These are phyloP conservation scores for Dipodomys merriami DNA, from an alignment of 2,113 vertebrate genomes.

Conservation along the genomic window DNA sequence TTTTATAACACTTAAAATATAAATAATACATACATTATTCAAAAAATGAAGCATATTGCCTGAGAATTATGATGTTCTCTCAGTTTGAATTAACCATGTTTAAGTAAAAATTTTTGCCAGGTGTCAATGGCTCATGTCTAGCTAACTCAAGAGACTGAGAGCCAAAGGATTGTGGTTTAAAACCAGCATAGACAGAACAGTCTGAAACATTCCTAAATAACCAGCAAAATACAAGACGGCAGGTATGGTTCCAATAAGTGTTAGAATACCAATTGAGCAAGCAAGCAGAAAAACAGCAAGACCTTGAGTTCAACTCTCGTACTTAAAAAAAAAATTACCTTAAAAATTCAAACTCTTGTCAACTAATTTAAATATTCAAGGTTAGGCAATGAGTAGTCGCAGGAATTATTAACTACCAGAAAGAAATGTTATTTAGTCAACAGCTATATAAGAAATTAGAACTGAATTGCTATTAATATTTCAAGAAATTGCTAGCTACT, in stretches of 20 bases:
- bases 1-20: constrained; percentile 34
- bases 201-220: too few relatives aligned
- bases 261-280: too few relatives aligned
- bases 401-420: constrained; percentile 83
- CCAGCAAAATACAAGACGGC: too few relatives aligned
- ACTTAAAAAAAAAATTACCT: too few relatives aligned
- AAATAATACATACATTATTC: constrained; percentile 36
- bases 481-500: constrained; percentile 42
- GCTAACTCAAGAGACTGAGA: not conserved
- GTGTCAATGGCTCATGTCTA: too few relatives aligned
- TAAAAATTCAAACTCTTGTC: not conserved
- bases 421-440: constrained; percentile 52
- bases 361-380: constrained; percentile 73
- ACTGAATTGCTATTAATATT: constrained; percentile 52
- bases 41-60: constrained; percentile 15
- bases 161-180: too few relatives aligned
- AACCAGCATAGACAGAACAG: too few relatives aligned
- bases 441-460: constrained; percentile 10
- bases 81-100: constrained; percentile 59
- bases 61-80: constrained; percentile 43
- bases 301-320: too few relatives aligned
- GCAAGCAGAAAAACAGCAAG: too few relatives aligned
- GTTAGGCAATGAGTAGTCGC: constrained; percentile 71
- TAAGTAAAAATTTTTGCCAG: constrained; percentile 12
- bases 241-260: too few relatives aligned